phyloP scores from a whole-genome alignment of 2,888 invertebrate genomes.

The Augiades crinisus region DNA sequence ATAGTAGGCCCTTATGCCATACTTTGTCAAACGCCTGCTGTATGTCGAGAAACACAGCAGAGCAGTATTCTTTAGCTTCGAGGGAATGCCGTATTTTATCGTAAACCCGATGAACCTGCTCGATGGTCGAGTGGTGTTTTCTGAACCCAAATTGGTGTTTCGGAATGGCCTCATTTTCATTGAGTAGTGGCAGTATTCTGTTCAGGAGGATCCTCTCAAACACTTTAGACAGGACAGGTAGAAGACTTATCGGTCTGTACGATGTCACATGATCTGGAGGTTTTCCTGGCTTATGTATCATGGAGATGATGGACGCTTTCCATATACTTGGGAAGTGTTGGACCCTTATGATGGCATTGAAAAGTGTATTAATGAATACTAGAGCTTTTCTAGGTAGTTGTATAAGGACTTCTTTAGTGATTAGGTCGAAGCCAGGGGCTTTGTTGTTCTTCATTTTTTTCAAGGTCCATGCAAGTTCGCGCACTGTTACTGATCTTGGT shows the following conservation, averaged over 20 bases:
- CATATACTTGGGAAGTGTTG: conserved; percentile 22
- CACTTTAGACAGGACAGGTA: neutral
- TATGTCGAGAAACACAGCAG: conserved; percentile 24
- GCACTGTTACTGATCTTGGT: too few species aligned
- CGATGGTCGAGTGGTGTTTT: neutral
- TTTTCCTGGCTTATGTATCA: conserved; percentile 35
- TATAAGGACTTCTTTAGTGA: too few species aligned
- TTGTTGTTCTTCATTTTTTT: too few species aligned
- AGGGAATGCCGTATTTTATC: neutral
- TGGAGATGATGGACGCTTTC: conserved; percentile 32
- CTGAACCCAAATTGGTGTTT: conserved; percentile 13
- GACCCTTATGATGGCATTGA: neutral
- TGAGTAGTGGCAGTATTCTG: too few species aligned
- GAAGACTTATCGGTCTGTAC: conserved; percentile 34
- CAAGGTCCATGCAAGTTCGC: too few species aligned
- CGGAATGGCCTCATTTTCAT: neutral
- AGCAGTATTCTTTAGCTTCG: conserved; percentile 21
- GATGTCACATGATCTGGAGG: conserved; percentile 26
- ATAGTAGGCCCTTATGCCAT: too few species aligned
- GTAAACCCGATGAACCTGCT: conserved; percentile 4
- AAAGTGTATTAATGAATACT: neutral
- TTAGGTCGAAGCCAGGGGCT: too few species aligned
- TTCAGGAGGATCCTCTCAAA: neutral
- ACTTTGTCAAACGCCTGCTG: too few species aligned
- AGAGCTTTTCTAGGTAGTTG: too few species aligned